Conservation (phyloP, 2,888 invertebrate genomes). For the Nematopogon swammerdamellus region DNA sequence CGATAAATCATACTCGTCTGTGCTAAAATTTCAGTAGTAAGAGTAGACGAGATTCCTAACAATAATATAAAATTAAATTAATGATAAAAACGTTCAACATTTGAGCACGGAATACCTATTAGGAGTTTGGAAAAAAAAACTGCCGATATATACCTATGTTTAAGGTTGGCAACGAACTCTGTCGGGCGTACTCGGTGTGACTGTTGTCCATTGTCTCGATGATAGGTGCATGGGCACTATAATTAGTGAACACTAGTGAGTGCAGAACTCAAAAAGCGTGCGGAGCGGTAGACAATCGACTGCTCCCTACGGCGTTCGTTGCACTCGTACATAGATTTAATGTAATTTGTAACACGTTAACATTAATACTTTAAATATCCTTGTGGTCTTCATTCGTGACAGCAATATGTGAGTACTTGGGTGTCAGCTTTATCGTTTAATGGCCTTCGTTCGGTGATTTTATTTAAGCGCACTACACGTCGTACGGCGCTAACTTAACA, state of each 20-base stretch:
- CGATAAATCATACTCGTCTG: conserved; percentile 30
- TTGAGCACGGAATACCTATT: conserved; percentile 53
- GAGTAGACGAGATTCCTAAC: neutral
- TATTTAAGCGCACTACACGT: too few species aligned
- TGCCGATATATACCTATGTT: conserved; percentile 42
- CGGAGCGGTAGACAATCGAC: too few species aligned
- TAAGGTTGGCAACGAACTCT: conserved; percentile 19
- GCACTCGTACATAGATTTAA: too few species aligned
- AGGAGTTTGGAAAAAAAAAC: conserved; percentile 42
- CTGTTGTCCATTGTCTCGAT: too few species aligned
- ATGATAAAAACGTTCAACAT: conserved; percentile 27
- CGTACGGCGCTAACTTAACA: neutral
- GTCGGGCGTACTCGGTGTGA: too few species aligned
- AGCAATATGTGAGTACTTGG: conserved; percentile 29
- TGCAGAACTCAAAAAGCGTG: too few species aligned
- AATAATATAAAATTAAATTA: conserved; percentile 14
- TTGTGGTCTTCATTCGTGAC: conserved; percentile 53
- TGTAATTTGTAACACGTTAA: conserved; percentile 15
- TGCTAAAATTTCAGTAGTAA: too few species aligned
- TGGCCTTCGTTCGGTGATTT: neutral
- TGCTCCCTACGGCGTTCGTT: too few species aligned
- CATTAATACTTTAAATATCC: conserved; percentile 44
- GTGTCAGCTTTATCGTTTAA: neutral
- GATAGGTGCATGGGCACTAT: too few species aligned
- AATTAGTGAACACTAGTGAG: too few species aligned